Conservation (phyloP, 1,140 invertebrate genomes). For the Gonatopus flavifemur region DNA sequence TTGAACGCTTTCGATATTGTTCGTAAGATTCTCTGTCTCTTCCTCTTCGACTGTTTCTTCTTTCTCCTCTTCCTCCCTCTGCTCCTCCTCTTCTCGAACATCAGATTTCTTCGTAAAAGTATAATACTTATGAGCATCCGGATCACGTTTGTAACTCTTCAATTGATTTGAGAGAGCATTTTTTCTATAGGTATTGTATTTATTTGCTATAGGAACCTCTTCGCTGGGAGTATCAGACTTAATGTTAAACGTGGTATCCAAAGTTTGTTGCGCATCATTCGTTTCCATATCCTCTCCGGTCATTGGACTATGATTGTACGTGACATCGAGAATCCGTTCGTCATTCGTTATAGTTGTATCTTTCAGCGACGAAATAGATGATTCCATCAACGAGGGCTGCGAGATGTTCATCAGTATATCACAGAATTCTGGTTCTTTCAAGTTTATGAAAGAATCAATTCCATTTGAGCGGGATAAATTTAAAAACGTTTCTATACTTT, state of each 20-base stretch:
- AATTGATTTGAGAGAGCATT: constrained; percentile 7
- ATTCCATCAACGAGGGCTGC: constrained; percentile 45
- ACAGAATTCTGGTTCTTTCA: constrained; percentile 42
- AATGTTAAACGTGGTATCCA: constrained; percentile 5
- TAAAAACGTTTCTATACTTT: no score
- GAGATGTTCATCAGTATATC: constrained; percentile 48
- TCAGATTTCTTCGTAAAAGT: constrained; percentile 34
- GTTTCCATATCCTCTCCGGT: constrained; percentile 18
- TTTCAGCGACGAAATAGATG: constrained; percentile 33
- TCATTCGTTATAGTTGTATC: no score
- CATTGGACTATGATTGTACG: constrained; percentile 29
- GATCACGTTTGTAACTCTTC: background rate
- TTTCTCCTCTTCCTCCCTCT: constrained; percentile 20
- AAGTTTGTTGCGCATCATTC: constrained; percentile 10
- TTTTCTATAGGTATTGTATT: constrained; percentile 40
- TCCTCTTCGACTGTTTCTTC: constrained; percentile 3
- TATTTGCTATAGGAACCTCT: constrained; percentile 17
- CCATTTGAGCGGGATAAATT: no score
- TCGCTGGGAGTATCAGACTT: constrained; percentile 7
- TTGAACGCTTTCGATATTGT: no score
- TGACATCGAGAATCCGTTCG: constrained; percentile 35
- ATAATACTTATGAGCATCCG: constrained; percentile 26
- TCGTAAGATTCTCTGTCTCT: no score
- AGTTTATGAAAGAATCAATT: constrained; percentile 43
- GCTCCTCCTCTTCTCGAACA: no score